Evolutionary conservation across 2,888 invertebrate genomes (phyloP).

Genomic region (Andrena bucephala): DNA sequence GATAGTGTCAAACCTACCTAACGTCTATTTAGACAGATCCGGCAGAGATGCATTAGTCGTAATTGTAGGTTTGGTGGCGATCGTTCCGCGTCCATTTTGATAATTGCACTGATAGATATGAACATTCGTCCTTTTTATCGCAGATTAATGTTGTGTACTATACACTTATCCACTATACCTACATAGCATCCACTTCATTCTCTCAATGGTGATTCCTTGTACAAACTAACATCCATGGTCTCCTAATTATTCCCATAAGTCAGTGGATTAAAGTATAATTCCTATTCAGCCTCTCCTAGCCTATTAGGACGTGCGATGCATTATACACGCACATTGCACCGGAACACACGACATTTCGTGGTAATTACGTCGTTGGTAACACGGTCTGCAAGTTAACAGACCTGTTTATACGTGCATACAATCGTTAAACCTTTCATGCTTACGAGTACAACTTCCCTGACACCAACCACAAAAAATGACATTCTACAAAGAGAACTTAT

Average conservation of each 20-base stretch:
- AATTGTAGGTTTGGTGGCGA: conserved; percentile 6
- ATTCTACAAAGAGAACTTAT: not conserved
- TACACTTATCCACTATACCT: not conserved
- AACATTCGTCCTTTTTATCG: not conserved
- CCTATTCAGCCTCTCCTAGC: conserved; percentile 20
- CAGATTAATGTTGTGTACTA: not conserved
- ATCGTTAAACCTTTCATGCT: conserved; percentile 38
- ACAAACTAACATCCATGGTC: not conserved
- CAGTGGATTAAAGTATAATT: conserved; percentile 40
- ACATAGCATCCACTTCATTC: too few relatives aligned
- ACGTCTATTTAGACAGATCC: not conserved
- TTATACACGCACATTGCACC: conserved; percentile 32
- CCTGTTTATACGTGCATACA: conserved; percentile 41
- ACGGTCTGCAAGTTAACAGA: conserved; percentile 23
- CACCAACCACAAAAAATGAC: conserved; percentile 5
- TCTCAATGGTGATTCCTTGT: not conserved
- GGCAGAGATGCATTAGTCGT: conserved; percentile 1
- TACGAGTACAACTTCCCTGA: conserved; percentile 17
- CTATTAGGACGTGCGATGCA: conserved; percentile 12
- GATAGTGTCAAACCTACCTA: not conserved
- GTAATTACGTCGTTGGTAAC: conserved; percentile 46
- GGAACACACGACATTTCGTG: conserved; percentile 47
- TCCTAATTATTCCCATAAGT: conserved; percentile 28
- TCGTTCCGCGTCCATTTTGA: conserved; percentile 29
- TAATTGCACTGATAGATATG: conserved; percentile 23